Conservation (phyloP, 2,888 invertebrate genomes). For the Prosopocoilus inquinatus region DNA sequence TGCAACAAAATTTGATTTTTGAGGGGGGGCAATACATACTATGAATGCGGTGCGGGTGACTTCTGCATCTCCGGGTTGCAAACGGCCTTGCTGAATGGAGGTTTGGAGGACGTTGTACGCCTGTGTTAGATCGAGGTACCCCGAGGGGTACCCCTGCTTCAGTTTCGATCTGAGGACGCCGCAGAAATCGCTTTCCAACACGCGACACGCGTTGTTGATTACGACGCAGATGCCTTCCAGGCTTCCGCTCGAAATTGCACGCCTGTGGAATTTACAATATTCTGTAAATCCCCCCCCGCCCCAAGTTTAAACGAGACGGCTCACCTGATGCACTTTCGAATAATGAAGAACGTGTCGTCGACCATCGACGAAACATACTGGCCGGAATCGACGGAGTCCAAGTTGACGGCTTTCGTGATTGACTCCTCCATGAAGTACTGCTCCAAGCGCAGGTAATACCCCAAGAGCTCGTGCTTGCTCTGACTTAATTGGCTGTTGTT, state of each 20-base stretch:
- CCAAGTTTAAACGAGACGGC: constrained; percentile 21
- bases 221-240: constrained; percentile 96
- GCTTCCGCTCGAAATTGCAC: constrained; percentile 87
- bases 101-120: constrained; percentile 82
- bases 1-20: too few species aligned
- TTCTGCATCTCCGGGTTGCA: constrained; percentile 77
- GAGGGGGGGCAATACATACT: constrained; percentile 52
- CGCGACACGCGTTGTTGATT: constrained; percentile 87
- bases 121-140: constrained; percentile 74
- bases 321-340: constrained; percentile 89
- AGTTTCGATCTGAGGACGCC: constrained; percentile 71
- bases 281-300: neutral
- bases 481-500: constrained; percentile 71
- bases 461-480: constrained; percentile 79
- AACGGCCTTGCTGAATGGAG: constrained; percentile 74
- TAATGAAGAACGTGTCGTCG: constrained; percentile 96
- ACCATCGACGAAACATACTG: constrained; percentile 87
- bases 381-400: constrained; percentile 73
- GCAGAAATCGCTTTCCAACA: constrained; percentile 82
- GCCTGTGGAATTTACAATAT: constrained; percentile 53
- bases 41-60: constrained; percentile 74
- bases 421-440: constrained; percentile 95
- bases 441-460: constrained; percentile 87
- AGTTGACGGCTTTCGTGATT: constrained; percentile 82
- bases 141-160: constrained; percentile 75